Base-by-base conservation (phyloP, 2,888 invertebrate genomes). In the Campopleginae sp. region DNA sequence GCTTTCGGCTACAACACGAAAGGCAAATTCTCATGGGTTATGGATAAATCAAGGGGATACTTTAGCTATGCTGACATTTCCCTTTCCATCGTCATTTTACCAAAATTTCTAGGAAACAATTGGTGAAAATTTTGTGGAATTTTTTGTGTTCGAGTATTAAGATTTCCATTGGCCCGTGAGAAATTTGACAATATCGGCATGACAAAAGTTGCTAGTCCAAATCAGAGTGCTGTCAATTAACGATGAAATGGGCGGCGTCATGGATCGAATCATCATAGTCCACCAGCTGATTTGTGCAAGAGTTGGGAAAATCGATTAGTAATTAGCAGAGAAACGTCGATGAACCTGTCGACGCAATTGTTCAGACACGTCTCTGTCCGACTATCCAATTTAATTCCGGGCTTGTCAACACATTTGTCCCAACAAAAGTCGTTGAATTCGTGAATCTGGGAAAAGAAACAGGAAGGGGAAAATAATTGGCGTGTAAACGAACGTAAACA, bases 381-480 rank as follows among this genome's bases (percentile, higher is more conserved):
- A 80, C 97, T 96, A 92, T 98, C 98, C 87, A 99, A 94, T 94
- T 98, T 98, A 66, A 96, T 96, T 48, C 97, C 96, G 5, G 98
- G 98, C 91, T 98, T 98, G 78, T 98, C 98, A 48, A 99, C 96
- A 93, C 99, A 99, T 93, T 98, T 98, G 23, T 99, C 98, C 99
- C 99, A 99, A 93, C 99, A 99, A 87, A 98, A 96, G 91, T 98
- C 98, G 90, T 98, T 98, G 93, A 99, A 97, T 93, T 97, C 97
- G 90, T 98, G 98, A 86, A 99, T 97, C 98, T 98, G 80, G 95
- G 86, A 86, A 79, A 87, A 84, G 80, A 85, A 81, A 82, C 83
- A 38, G 38, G 19, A 44, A 27, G 2, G 27, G 68, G 51, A 66
- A 75, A 42, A 54, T n/a, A 42, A 44, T 70, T 42, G 75, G 65